Base-by-base conservation (phyloP, 2,888 invertebrate species). In the Pteria penguin region DNA sequence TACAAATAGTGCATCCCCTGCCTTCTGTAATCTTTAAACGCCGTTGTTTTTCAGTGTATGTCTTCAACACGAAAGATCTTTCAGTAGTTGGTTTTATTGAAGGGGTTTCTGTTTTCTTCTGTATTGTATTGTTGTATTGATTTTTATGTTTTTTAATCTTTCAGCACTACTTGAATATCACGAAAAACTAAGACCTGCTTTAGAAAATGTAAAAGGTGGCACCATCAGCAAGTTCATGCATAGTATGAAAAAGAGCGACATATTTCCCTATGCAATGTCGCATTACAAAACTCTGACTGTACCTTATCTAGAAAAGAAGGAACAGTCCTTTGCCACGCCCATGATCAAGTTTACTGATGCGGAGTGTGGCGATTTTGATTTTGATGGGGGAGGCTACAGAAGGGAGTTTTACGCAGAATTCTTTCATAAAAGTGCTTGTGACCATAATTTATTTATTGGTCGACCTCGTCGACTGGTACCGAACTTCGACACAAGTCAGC, bases 391-490 rank as follows among this genome's bases (percentile, higher is more conserved):
- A 26, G 81, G 79, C 3, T 75, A 75, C 4, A 60, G 82, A 61
- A 72, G 82, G 11, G 81, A 81, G 33, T 82, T 79, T 26, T 81
- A 81, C 26, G 63, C 70, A 4, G 24, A 61, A 4, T 82, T 79
- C 36, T 82, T 82, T 72, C 75, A 65, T 31, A 65, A 66, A 14
- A 72, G 76, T 54, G 57, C 77, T 1, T 27, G 52, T 5, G 54
- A 75, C 18, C 32, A 29, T 22, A 55, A 63, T 5, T 65, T 82
- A 52, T 82, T 79, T 58, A 76, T 79, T n/a, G 82, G 82, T 8
- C 24, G 55, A 2, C 54, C 55, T 22, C 63, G 81, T 22, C 71
- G 75, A 36, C 62, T 75, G 32, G 52, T 82, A 22, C 82, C 82
- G 1, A 70, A 78, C 0, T 81, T 79, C 63, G 69, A 80, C 32